These are phyloP conservation scores for Perccottus glenii DNA, from an alignment of 2,113 vertebrate species.

Conservation along the genomic window DNA sequence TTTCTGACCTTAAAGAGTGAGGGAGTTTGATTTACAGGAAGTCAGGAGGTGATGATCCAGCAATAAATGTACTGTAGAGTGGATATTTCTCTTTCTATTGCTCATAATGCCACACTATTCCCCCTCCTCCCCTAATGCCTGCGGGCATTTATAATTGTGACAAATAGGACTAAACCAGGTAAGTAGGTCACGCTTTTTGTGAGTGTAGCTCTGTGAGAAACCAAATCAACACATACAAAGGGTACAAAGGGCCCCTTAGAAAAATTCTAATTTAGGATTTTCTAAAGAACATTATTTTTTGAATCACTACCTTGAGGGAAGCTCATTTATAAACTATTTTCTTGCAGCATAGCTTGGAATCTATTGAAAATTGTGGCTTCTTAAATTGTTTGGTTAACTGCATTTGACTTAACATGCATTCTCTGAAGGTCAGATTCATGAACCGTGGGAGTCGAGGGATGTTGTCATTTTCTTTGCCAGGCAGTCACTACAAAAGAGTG, in stretches of 20 bases:
- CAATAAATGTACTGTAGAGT: background rate
- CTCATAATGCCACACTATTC: background rate
- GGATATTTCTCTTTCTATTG: background rate
- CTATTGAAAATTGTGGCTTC: no score
- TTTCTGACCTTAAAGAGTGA: constrained; percentile 34
- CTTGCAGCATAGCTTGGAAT: background rate
- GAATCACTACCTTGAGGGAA: background rate
- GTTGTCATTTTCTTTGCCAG: background rate
- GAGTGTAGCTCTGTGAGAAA: constrained; percentile 22
- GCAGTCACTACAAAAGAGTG: no score
- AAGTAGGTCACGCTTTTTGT: constrained; percentile 70
- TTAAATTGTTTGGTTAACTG: no score
- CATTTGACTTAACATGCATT: no score
- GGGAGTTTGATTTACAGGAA: constrained; percentile 52
- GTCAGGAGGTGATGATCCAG: constrained; percentile 20
- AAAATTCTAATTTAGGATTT: background rate
- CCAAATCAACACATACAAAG: constrained; percentile 36
- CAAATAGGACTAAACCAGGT: constrained; percentile 63
- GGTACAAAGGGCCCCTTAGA: constrained; percentile 3
- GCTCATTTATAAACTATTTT: background rate
- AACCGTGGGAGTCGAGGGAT: background rate
- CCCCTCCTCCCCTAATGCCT: constrained; percentile 11
- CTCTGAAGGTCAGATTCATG: background rate
- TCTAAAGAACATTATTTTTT: background rate
- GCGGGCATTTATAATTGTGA: constrained; percentile 27